Conservation (phyloP, 2,113 vertebrate genomes). For the Riparia riparia region DNA sequence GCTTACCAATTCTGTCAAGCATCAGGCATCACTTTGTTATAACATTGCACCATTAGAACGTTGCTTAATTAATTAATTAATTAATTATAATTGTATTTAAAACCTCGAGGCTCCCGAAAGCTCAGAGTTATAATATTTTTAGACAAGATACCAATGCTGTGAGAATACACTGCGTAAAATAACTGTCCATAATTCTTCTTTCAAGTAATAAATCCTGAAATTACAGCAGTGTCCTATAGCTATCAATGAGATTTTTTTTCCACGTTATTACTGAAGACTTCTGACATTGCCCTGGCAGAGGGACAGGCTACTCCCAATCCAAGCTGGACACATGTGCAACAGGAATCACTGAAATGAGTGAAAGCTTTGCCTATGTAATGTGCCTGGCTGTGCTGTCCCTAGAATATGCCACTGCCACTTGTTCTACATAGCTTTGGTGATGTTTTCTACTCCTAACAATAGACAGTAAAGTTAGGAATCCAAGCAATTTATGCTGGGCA, state of each 20-base stretch:
- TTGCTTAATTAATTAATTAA: neutral
- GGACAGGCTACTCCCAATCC: neutral
- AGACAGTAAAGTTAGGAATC: neutral
- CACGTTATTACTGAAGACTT: neutral
- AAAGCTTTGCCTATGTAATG: neutral
- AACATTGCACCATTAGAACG: neutral
- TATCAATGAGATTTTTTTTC: neutral
- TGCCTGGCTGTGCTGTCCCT: neutral
- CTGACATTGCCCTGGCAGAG: neutral
- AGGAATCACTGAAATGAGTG: neutral
- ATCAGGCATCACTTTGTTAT: neutral
- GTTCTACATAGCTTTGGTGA: neutral
- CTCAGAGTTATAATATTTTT: neutral
- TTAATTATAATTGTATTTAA: neutral
- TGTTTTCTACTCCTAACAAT: neutral
- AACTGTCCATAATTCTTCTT: neutral
- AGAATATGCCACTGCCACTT: neutral
- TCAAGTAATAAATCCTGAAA: neutral
- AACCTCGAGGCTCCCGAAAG: neutral
- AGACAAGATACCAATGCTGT: neutral
- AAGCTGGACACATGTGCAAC: rapidly evolving
- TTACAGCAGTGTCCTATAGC: neutral
- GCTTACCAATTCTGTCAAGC: neutral
- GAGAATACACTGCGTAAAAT: neutral
- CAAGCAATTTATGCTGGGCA: neutral